A percentile compares a stretch with the other conserved stretches of the same genome.
Evolutionary conservation across 1,140 invertebrate genomes (phyloP).

Genomic region (Ruditapes philippinarum): DNA sequence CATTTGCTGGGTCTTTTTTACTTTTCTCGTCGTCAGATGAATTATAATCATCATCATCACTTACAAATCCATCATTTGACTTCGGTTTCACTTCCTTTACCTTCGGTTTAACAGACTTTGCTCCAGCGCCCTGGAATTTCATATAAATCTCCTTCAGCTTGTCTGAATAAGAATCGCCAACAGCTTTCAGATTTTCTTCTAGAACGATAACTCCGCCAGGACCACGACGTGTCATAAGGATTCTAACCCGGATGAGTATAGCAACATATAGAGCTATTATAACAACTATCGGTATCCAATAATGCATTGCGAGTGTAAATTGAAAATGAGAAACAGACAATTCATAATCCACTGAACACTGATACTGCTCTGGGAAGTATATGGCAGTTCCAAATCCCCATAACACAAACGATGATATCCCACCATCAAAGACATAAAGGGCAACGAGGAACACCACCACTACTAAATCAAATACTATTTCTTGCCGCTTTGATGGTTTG

Average conservation of each 20-base stretch:
- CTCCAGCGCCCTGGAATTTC: slow-evolving; percentile 72
- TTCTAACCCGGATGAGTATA: slow-evolving; percentile 64
- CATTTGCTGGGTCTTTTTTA: not conserved
- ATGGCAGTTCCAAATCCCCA: slow-evolving; percentile 64
- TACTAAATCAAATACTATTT: slow-evolving; percentile 66
- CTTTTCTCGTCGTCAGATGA: slow-evolving; percentile 70
- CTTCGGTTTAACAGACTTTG: slow-evolving; percentile 66
- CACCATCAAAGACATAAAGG: slow-evolving; percentile 65
- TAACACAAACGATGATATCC: slow-evolving; percentile 63
- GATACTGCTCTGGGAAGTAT: slow-evolving; percentile 69
- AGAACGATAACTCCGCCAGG: slow-evolving; percentile 62
- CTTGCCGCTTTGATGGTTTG: slow-evolving; percentile 68
- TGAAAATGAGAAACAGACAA: slow-evolving; percentile 68
- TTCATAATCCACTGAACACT: slow-evolving; percentile 70
- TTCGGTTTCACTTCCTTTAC: slow-evolving; percentile 58
- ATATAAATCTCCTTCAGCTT: slow-evolving; percentile 65
- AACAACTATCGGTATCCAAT: slow-evolving; percentile 66
- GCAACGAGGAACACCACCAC: slow-evolving; percentile 56
- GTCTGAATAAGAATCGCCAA: slow-evolving; percentile 70
- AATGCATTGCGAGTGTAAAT: slow-evolving; percentile 65
- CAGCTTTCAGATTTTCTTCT: slow-evolving; percentile 64
- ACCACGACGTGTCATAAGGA: slow-evolving; percentile 41
- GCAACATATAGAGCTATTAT: slow-evolving; percentile 64
- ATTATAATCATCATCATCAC: slow-evolving; percentile 49
- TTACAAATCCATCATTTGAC: slow-evolving; percentile 54